phyloP scores from a whole-genome alignment of 1,140 invertebrate species.

The Drosophila sp. region DNA sequence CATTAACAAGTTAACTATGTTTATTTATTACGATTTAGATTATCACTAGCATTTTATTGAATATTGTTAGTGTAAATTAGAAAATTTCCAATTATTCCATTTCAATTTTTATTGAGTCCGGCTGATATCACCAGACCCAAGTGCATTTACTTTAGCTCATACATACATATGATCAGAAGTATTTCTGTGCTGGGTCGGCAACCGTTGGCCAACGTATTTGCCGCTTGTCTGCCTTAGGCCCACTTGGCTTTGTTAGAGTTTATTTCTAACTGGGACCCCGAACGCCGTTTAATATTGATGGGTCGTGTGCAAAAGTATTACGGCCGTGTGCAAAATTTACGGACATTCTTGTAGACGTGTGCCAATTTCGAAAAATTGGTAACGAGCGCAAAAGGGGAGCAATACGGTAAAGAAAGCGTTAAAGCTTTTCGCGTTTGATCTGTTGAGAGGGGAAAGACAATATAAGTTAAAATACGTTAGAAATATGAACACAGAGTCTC shows the following conservation, averaged over 20 bases:
- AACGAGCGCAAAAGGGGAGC: slow-evolving; percentile 52
- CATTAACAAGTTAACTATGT: slow-evolving; percentile 23
- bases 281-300: slow-evolving; percentile 32
- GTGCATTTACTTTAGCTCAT: slow-evolving; percentile 14
- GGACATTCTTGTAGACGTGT: slow-evolving; percentile 59
- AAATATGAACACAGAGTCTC: too few relatives aligned
- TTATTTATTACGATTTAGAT: slow-evolving; percentile 55
- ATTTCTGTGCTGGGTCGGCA: slow-evolving; percentile 48
- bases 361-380: slow-evolving; percentile 63
- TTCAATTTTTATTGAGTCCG: slow-evolving; percentile 51
- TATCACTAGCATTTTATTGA: slow-evolving; percentile 45
- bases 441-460: background rate
- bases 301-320: slow-evolving; percentile 58
- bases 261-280: slow-evolving; percentile 64
- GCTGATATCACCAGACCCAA: background rate
- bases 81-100: slow-evolving; percentile 24
- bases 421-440: slow-evolving; percentile 38
- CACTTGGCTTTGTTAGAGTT: slow-evolving; percentile 63
- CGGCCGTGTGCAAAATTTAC: slow-evolving; percentile 71
- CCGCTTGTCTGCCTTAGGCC: slow-evolving; percentile 54
- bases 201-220: slow-evolving; percentile 50
- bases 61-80: slow-evolving; percentile 39
- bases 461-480: background rate
- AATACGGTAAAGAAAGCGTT: slow-evolving; percentile 41
- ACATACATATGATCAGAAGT: slow-evolving; percentile 20